Conservation (phyloP, 2,888 invertebrate species). For the Rhagophthalmus giganteus region DNA sequence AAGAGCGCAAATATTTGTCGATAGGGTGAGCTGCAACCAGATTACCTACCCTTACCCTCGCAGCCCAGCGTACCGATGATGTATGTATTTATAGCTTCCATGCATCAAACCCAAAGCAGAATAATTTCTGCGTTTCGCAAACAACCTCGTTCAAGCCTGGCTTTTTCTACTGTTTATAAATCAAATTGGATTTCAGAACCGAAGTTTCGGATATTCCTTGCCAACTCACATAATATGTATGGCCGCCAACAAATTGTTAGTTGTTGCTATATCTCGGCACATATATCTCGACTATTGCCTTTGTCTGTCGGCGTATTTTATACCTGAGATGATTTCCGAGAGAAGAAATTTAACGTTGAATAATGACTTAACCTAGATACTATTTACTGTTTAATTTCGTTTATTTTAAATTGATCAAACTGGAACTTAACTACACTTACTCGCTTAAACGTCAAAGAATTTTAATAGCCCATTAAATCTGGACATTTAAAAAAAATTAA, state of each 20-base stretch:
- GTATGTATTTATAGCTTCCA: conserved; percentile 53
- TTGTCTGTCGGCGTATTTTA: conserved; percentile 43
- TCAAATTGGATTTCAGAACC: conserved; percentile 51
- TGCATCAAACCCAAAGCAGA: conserved; percentile 51
- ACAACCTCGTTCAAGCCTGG: conserved; percentile 44
- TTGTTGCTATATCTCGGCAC: conserved; percentile 42
- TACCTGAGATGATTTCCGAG: conserved; percentile 40
- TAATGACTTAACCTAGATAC: conserved; percentile 10
- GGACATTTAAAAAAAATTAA: too few species aligned
- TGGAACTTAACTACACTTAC: too few species aligned
- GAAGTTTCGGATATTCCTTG: conserved; percentile 45
- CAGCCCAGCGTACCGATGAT: conserved; percentile 48
- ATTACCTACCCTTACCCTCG: conserved; percentile 47
- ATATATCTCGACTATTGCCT: conserved; percentile 44
- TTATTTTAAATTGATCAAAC: too few species aligned
- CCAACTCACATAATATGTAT: conserved; percentile 38
- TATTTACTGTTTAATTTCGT: too few species aligned
- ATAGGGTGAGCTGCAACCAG: conserved; percentile 41
- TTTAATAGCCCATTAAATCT: too few species aligned
- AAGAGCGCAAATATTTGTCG: conserved; percentile 39
- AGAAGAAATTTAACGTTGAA: conserved; percentile 29
- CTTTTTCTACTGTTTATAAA: conserved; percentile 53
- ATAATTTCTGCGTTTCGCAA: conserved; percentile 52
- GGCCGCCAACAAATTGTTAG: conserved; percentile 47
- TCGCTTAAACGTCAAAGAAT: too few species aligned